Evolutionary conservation across 1,140 invertebrate genomes (phyloP).

Genomic region (Sitophilus oryzae): DNA sequence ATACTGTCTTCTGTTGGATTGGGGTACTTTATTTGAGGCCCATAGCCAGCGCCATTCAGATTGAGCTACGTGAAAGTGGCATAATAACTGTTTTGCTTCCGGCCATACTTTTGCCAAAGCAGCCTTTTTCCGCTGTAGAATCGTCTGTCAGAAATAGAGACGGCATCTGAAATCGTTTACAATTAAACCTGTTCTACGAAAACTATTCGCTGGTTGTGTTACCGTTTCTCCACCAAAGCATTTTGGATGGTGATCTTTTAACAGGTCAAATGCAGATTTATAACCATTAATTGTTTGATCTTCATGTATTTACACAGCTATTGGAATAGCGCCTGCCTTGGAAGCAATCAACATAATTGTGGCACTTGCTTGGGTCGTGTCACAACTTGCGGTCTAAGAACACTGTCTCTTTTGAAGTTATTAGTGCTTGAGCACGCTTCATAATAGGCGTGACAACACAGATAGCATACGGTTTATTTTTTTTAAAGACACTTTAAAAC

Average conservation of each 20-base stretch:
- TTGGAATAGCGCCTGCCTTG: conserved; percentile 1
- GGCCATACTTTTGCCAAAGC: conserved; percentile 7
- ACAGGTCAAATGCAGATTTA: background rate
- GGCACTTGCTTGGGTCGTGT: background rate
- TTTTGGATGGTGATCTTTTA: background rate
- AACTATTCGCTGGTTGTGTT: background rate
- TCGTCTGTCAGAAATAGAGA: conserved; percentile 8
- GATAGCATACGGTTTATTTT: background rate
- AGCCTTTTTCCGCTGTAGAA: conserved; percentile 8
- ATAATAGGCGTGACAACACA: conserved; percentile 4
- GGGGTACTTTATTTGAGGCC: conserved; percentile 3
- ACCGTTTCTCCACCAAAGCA: conserved; percentile 1
- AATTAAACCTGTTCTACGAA: background rate
- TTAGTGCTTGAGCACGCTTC: conserved; percentile 1
- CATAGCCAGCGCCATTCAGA: conserved; percentile 7
- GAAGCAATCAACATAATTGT: background rate
- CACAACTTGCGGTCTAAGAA: background rate
- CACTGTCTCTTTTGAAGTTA: background rate
- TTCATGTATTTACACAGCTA: background rate
- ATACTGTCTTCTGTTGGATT: background rate
- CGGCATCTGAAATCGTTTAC: background rate
- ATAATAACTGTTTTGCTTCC: background rate
- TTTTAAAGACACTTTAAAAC: too few relatives aligned
- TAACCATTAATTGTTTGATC: conserved; percentile 1
- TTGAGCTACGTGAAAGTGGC: conserved; percentile 8